Base-by-base conservation (phyloP, 1,140 invertebrate species). In the Danaus plexippus region DNA sequence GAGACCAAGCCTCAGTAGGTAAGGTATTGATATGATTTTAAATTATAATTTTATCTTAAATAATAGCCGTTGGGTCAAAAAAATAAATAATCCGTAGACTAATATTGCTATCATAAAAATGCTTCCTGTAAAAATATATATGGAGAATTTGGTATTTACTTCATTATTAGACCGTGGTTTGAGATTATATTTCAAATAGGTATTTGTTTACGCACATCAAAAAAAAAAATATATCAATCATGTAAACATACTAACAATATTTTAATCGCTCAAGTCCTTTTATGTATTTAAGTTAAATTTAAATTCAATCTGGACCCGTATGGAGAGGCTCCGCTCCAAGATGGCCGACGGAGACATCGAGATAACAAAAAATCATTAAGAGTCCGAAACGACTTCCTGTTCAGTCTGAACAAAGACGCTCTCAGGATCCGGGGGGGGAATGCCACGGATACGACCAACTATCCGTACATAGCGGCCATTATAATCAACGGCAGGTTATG, bases 401-500 rank as follows among this genome's bases (percentile, higher is more conserved):
- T 50, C 0, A 57, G 61, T 8, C 9, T 52, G 2, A 50, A 63
- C 42, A 69, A 69, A 11, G 42, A 61, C 0, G 51, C n/a, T 9
- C 50, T 75, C 2, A 56, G 69, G n/a, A 77, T 84, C 11, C 58
- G 65, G 4, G 72, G 73, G 0, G 77, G 71, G 0, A 82, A 77
- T 43, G 54, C 61, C 0, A 72, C 72, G 0, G 71, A 79, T 18
- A 83, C 76, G 0, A 63, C 47, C 22, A 86, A 86, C 60, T 82
- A 63, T n/a, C 80, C 82, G 0, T 86, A 82, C 47, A 82, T 86
- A 69, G 82, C 79, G 0, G 76, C 80, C 1, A 74, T 86, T 12
- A 82, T 85, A 6, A 84, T 86, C 1, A 81, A 86, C n/a, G 80
- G 76, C 0, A 58, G 78, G 11, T 47, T 84, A 13, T 85, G 82